A percentile compares a stretch with the other conserved stretches of the same genome.
phyloP scores from a whole-genome alignment of 1,140 invertebrate species.

The Drosophila teissieri region DNA sequence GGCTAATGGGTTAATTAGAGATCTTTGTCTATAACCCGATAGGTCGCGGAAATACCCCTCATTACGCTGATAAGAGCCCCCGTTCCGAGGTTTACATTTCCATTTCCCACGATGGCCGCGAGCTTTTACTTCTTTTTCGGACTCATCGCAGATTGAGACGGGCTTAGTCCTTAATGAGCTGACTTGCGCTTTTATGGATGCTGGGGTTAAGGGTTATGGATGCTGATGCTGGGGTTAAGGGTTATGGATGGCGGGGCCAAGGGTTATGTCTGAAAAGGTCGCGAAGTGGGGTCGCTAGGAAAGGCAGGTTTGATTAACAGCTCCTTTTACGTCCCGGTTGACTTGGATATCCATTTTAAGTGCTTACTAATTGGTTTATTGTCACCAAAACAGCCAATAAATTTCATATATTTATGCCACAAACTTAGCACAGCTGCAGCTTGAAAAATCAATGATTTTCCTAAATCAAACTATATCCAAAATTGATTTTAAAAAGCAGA shows the following conservation, averaged over 20 bases:
- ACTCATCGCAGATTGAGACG: constrained; percentile 5
- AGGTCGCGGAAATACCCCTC: constrained; percentile 19
- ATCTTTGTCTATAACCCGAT: constrained; percentile 35
- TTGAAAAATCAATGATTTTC: no score
- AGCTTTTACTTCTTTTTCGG: neutral
- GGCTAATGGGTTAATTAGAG: constrained; percentile 51
- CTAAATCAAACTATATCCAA: no score
- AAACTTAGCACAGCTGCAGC: no score
- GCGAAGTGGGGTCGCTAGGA: neutral
- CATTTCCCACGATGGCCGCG: constrained; percentile 13
- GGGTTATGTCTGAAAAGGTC: constrained; percentile 1
- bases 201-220: neutral
- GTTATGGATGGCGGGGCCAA: neutral
- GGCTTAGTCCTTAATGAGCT: constrained; percentile 30
- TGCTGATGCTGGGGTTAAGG: neutral
- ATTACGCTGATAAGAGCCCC: constrained; percentile 32
- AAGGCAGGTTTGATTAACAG: constrained; percentile 2
- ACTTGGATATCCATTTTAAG: neutral
- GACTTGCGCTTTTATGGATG: constrained; percentile 22
- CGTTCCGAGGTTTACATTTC: constrained; percentile 1
- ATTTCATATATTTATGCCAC: no score
- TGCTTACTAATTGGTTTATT: no score
- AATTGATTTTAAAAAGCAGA: no score
- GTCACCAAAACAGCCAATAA: no score
- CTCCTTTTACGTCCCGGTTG: constrained; percentile 4